These are phyloP conservation scores for Hormiphora californensis DNA, from an alignment of 37 sponge, comb jelly and placozoan genomes.

Conservation along the genomic window DNA sequence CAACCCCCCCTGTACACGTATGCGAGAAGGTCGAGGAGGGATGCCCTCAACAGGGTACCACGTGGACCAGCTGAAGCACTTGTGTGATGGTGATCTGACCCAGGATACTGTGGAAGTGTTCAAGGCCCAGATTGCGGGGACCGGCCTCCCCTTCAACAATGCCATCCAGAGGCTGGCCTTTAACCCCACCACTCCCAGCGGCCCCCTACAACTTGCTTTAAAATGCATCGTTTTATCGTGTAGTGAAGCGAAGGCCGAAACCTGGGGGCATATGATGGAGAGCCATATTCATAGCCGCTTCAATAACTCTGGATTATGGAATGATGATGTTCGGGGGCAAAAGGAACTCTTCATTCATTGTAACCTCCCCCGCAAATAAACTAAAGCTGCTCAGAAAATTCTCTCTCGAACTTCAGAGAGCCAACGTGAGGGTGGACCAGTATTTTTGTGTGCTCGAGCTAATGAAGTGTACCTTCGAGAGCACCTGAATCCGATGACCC, in stretches of 20 bases:
- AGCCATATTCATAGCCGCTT: not conserved
- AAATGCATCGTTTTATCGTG: not conserved
- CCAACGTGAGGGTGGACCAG: not conserved
- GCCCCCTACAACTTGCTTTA: not conserved
- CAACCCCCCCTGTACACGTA: too few relatives aligned
- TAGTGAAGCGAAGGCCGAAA: not conserved
- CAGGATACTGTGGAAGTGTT: not conserved
- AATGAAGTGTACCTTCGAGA: not conserved
- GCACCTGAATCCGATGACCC: not conserved
- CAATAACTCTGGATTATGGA: not conserved
- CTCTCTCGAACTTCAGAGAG: not conserved
- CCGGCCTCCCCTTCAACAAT: not conserved
- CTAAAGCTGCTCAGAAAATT: not conserved
- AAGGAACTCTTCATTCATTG: not conserved
- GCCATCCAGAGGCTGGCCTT: not conserved
- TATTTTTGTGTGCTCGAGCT: not conserved
- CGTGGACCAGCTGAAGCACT: too few relatives aligned
- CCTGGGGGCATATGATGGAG: not conserved
- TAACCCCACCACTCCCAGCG: not conserved
- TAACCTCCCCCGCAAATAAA: too few relatives aligned
- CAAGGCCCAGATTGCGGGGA: not conserved
- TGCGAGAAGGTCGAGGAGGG: too few relatives aligned
- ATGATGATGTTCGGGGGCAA: not conserved
- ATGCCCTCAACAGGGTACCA: too few relatives aligned
- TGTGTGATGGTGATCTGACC: too few relatives aligned